Conservation (phyloP, 2,113 vertebrate species). For the Muscicapa adusta region DNA sequence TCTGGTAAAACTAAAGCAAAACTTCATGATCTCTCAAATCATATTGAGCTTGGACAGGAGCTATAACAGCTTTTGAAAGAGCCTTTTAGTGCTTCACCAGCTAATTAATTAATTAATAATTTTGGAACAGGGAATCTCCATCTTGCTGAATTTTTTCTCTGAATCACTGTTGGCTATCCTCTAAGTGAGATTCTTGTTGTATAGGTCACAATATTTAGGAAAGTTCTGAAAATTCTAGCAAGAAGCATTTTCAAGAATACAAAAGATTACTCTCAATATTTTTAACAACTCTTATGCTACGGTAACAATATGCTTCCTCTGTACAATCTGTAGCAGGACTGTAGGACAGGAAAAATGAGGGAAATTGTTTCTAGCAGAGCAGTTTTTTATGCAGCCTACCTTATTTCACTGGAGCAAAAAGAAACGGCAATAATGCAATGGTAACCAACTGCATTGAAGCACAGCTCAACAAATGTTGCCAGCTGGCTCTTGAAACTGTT, state of each 20-base stretch:
- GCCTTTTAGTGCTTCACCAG: background rate
- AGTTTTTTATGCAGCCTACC: background rate
- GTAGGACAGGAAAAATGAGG: background rate
- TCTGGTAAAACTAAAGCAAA: background rate
- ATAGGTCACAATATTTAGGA: background rate
- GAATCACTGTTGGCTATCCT: background rate
- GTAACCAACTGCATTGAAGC: background rate
- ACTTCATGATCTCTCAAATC: background rate
- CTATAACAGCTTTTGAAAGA: background rate
- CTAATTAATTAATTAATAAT: background rate
- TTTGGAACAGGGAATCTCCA: background rate
- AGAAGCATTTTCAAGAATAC: background rate
- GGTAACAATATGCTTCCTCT: background rate
- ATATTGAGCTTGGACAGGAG: background rate
- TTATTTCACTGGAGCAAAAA: background rate
- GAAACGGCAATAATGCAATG: background rate
- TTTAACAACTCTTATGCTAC: background rate
- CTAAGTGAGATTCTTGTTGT: background rate
- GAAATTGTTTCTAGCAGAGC: background rate
- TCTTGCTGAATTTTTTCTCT: background rate
- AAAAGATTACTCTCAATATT: background rate
- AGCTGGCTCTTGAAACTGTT: background rate
- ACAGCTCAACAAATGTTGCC: background rate
- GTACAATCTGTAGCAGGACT: background rate
- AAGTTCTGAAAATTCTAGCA: background rate